A percentile compares a stretch with the other conserved stretches of the same genome.
phyloP scores from a whole-genome alignment of 2,113 vertebrate genomes.

The Leiothrix lutea region DNA sequence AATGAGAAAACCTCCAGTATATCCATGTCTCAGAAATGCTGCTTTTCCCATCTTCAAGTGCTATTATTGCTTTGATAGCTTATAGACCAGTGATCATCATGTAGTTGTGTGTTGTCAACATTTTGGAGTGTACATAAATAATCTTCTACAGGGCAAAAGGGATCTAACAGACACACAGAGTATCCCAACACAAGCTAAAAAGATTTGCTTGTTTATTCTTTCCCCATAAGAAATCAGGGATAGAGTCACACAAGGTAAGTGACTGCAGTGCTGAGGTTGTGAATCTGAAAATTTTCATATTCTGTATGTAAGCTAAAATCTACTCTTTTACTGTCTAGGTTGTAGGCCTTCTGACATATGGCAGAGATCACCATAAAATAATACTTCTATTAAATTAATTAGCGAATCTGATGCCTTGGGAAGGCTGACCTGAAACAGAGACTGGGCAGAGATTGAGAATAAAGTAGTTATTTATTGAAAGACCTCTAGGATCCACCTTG shows the following conservation, averaged over 20 bases:
- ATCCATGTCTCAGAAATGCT: not conserved
- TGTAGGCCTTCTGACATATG: not conserved
- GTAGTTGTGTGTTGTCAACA: not conserved
- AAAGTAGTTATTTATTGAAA: too few species aligned
- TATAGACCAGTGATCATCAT: not conserved
- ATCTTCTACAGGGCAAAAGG: not conserved
- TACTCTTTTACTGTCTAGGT: not conserved
- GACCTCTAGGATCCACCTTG: too few species aligned
- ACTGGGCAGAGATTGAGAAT: too few species aligned
- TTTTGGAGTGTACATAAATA: not conserved
- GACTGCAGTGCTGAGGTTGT: not conserved
- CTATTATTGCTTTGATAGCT: not conserved
- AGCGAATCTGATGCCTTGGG: not conserved
- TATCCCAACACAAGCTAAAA: not conserved
- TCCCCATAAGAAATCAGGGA: not conserved
- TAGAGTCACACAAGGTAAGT: not conserved
- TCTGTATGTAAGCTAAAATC: not conserved
- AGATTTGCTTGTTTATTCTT: not conserved
- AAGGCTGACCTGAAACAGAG: too few species aligned
- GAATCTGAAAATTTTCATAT: not conserved
- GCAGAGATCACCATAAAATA: not conserved
- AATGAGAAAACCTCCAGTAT: not conserved
- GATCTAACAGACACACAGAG: not conserved
- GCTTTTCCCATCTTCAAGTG: not conserved
- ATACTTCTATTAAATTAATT: not conserved